Conservation (phyloP, 1,140 invertebrate genomes). For the Plectrocnemia conspersa region DNA sequence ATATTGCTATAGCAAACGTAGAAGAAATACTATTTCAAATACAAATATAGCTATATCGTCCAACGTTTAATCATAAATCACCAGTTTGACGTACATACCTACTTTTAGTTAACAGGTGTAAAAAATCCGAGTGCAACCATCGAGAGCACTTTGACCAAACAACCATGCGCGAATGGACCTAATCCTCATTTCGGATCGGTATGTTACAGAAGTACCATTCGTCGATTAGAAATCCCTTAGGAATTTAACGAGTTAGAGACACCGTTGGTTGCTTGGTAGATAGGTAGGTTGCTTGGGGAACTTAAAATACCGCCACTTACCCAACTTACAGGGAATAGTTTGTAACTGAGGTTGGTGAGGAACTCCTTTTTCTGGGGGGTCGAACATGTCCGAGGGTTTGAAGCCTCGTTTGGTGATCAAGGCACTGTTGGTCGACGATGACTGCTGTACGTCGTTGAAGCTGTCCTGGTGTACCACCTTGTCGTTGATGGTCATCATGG, state of each 20-base stretch:
- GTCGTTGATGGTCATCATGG: constrained; percentile 49
- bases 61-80: too few relatives aligned
- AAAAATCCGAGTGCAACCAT: too few relatives aligned
- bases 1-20: too few relatives aligned
- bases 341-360: constrained; percentile 70
- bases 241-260: neutral
- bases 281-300: neutral
- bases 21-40: too few relatives aligned
- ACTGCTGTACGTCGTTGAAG: constrained; percentile 48
- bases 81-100: too few relatives aligned
- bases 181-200: too few relatives aligned
- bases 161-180: too few relatives aligned
- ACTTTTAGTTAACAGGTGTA: too few relatives aligned
- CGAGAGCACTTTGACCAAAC: too few relatives aligned
- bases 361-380: constrained; percentile 75
- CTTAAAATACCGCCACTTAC: constrained; percentile 57
- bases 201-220: too few relatives aligned
- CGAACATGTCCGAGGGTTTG: constrained; percentile 77
- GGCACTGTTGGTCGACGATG: constrained; percentile 47
- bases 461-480: constrained; percentile 47
- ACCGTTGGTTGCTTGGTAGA: constrained; percentile 1
- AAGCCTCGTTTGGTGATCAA: constrained; percentile 62
- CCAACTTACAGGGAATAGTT: constrained; percentile 73
- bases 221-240: constrained; percentile 3
- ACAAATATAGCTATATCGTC: too few relatives aligned